Conservation (phyloP, 2,797 vertebrate genomes). For the Xiphophorus birchmanni region DNA sequence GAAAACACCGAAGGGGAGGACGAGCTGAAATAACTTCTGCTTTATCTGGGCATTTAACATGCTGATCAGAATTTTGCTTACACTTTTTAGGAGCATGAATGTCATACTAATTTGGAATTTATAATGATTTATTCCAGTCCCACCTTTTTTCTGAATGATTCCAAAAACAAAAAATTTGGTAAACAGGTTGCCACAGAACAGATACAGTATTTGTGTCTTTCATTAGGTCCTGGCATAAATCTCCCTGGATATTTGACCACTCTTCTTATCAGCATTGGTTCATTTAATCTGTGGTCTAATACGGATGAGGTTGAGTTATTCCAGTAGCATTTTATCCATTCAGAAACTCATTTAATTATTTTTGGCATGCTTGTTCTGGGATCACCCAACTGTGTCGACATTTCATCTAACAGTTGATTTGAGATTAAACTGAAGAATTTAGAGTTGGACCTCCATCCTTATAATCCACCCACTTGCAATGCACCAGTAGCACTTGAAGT, state of each 20-base stretch:
- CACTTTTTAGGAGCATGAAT: neutral
- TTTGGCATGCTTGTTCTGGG: neutral
- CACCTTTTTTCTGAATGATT: neutral
- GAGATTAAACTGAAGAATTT: neutral
- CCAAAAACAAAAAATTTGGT: neutral
- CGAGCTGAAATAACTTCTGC: slow-evolving; percentile 20
- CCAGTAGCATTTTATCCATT: neutral
- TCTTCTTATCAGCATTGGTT: neutral
- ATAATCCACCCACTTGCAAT: neutral
- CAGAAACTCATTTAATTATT: neutral
- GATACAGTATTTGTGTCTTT: neutral
- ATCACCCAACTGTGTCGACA: neutral
- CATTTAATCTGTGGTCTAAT: neutral
- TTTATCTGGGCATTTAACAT: slow-evolving; percentile 6
- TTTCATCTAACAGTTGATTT: neutral
- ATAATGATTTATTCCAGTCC: neutral
- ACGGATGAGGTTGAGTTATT: neutral
- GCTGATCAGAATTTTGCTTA: neutral
- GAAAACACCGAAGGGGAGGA: slow-evolving; percentile 23
- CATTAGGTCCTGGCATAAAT: neutral
- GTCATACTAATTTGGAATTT: neutral
- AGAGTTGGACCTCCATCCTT: neutral
- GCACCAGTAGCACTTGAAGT: neutral
- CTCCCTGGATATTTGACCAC: neutral
- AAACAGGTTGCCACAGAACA: neutral